Percentiles rank a stretch among this genome's conserved stretches.
phyloP scores from a whole-genome alignment of 2,888 invertebrate genomes.

The Euzetes globulus region DNA sequence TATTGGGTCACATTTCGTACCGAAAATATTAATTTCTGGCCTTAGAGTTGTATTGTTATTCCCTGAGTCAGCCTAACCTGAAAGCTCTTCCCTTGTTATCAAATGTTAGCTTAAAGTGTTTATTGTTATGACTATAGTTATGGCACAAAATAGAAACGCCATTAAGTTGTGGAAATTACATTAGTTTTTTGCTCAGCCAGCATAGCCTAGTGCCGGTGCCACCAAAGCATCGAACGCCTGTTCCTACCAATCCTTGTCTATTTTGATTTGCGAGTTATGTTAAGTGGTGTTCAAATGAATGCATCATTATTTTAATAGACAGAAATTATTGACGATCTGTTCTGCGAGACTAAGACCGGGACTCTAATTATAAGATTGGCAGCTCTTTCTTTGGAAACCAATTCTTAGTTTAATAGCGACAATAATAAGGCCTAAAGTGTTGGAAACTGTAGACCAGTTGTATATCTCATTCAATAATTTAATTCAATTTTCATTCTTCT shows the following conservation, averaged over 20 bases:
- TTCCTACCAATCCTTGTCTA: background rate
- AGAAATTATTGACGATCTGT: slow-evolving; percentile 12
- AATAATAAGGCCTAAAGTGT: too few relatives aligned
- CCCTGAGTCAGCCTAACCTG: background rate
- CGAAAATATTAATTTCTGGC: too few relatives aligned
- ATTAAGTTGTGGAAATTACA: background rate
- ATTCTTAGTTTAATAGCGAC: background rate
- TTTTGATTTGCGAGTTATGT: slow-evolving; percentile 11
- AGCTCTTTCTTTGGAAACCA: background rate
- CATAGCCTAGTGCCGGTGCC: too few relatives aligned
- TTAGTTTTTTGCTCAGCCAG: background rate
- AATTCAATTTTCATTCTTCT: background rate
- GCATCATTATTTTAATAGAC: slow-evolving; percentile 3
- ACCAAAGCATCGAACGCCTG: background rate
- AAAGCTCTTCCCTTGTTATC: background rate
- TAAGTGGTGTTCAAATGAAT: slow-evolving; percentile 13
- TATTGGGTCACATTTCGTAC: too few relatives aligned
- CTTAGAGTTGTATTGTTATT: background rate
- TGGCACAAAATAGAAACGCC: background rate
- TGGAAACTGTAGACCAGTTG: background rate
- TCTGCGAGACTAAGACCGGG: background rate
- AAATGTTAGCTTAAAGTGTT: slow-evolving; percentile 4
- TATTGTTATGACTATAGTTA: slow-evolving; percentile 20
- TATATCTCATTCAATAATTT: background rate
- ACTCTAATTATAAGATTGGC: background rate